Conservation (phyloP, 1,140 invertebrate species). For the Hycleus cichorii region DNA sequence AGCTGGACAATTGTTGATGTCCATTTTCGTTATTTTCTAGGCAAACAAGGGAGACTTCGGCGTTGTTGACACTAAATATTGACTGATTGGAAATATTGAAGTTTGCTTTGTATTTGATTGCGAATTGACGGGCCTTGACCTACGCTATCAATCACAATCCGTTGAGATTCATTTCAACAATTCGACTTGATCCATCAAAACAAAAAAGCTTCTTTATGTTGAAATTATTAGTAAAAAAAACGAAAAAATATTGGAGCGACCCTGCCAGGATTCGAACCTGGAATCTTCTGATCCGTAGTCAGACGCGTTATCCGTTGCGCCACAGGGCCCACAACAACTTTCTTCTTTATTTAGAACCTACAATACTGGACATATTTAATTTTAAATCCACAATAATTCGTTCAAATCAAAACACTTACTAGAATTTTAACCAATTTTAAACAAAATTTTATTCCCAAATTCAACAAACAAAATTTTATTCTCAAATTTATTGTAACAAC, state of each 20-base stretch:
- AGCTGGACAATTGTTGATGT: too few species aligned
- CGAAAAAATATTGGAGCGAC: slow-evolving; percentile 38
- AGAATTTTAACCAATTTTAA: too few species aligned
- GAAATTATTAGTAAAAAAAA: neutral
- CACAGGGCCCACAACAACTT: slow-evolving; percentile 57
- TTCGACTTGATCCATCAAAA: too few species aligned
- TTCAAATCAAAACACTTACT: too few species aligned
- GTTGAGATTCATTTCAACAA: too few species aligned
- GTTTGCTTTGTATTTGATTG: slow-evolving; percentile 20
- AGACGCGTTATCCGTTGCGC: slow-evolving; percentile 89
- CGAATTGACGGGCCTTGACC: neutral
- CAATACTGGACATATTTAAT: too few species aligned
- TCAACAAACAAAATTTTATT: neutral
- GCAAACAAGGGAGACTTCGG: slow-evolving; percentile 14
- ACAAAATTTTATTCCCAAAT: neutral
- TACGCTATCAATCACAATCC: neutral
- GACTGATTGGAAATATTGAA: slow-evolving; percentile 27
- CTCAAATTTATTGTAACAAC: neutral
- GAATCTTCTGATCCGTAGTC: slow-evolving; percentile 88
- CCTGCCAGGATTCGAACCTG: slow-evolving; percentile 87
- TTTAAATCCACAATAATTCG: too few species aligned
- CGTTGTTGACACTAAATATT: slow-evolving; percentile 23
- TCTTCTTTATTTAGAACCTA: too few species aligned
- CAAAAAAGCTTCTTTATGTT: too few species aligned
- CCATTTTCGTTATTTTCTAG: too few species aligned